Evolutionary conservation across 2,113 vertebrate species (phyloP), one percentile per base, ranked within the genome.

Genomic region (Physeter macrocephalus): DNA sequence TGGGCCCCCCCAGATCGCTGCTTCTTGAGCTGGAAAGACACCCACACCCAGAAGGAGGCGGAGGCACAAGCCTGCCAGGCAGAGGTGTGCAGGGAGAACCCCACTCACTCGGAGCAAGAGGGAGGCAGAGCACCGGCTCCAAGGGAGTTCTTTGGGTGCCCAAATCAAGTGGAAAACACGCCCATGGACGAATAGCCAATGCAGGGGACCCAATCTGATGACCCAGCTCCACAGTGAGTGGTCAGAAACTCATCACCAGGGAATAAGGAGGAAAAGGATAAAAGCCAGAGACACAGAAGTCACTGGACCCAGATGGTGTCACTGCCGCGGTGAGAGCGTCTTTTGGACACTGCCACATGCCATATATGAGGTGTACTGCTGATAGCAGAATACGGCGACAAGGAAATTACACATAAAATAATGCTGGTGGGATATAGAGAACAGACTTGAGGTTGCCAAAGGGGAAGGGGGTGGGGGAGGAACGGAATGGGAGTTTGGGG

Each of bases 101-200:
- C 18, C 2, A 0, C 43, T 2, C 29, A 34, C 31, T 7, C 5
- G 4, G 0, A 46, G 5, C 17, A 29, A n/a, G 46, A n/a, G 46
- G 9, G 0, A 25, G 74, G 74, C 59, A n/a, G 11, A 64, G 18
- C 2, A 1, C 52, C 0, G 6, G 36, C 46, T 34, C 43, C 59
- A 52, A 43, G 17, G 57, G 41, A 0, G 2, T 2, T 34, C 31
- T 36, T 9, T 9, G 57, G 21, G 21, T 34, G 18, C 13, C 41
- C 6, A 8, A 17, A 12, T 46, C 23, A 21, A 46, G 66, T 8
- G 11, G 52, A 21, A 69, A 34, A 11, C 23, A 13, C 71, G 71
- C 6, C 15, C 21, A 17, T 8, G 15, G 57, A 23, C 1, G 4
- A 25, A 27, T 0, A 23, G 69, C 61, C 61, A 62, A 29, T 11